A percentile compares a stretch with the other conserved stretches of the same genome.
These are phyloP conservation scores for Drosophila anomalipes DNA, from an alignment of 2,888 invertebrate genomes.

Conservation along the genomic window DNA sequence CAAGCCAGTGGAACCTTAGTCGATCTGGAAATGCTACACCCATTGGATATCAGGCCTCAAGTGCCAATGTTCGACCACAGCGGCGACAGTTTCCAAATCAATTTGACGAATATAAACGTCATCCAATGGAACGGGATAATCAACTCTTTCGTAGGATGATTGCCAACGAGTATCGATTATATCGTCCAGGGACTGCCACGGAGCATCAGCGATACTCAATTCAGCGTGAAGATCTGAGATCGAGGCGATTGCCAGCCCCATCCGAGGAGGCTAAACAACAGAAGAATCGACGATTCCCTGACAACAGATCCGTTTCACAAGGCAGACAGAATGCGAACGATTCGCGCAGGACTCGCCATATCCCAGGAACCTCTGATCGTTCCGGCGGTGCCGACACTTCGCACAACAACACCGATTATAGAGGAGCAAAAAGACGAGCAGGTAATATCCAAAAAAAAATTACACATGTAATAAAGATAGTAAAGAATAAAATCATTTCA, in stretches of 20 bases:
- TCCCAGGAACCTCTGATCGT: slow-evolving; percentile 1
- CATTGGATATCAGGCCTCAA: slow-evolving; percentile 36
- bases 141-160: slow-evolving; percentile 32
- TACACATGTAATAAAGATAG: background rate
- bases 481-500: background rate
- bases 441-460: slow-evolving; percentile 14
- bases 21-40: slow-evolving; percentile 28
- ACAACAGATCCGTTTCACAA: slow-evolving; percentile 4
- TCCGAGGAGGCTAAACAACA: slow-evolving; percentile 21
- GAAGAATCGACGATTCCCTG: slow-evolving; percentile 20
- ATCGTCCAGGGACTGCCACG: slow-evolving; percentile 15
- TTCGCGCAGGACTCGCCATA: slow-evolving; percentile 9
- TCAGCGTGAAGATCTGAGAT: slow-evolving; percentile 19
- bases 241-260: slow-evolving; percentile 4
- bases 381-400: background rate
- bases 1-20: background rate
- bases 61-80: slow-evolving; percentile 15
- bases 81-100: background rate
- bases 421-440: slow-evolving; percentile 6
- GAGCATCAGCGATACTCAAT: slow-evolving; percentile 24
- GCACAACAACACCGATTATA: slow-evolving; percentile 11
- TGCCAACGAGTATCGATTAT: slow-evolving; percentile 37
- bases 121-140: slow-evolving; percentile 26
- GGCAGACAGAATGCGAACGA: slow-evolving; percentile 12
- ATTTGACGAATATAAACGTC: slow-evolving; percentile 27